These are phyloP conservation scores for Brachylomia viminalis DNA, from an alignment of 2,888 invertebrate genomes.

Conservation along the genomic window DNA sequence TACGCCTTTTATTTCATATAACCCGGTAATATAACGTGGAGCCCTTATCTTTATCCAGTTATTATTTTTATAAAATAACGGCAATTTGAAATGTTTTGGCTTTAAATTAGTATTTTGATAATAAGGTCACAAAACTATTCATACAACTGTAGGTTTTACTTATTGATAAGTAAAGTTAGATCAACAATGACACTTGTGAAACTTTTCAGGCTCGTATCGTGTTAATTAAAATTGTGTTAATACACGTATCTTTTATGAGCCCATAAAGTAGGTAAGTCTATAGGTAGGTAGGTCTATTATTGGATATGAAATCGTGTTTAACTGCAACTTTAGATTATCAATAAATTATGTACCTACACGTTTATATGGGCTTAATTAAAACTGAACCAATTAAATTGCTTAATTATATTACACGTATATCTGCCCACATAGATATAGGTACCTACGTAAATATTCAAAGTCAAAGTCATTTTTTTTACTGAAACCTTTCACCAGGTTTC, in stretches of 20 bases:
- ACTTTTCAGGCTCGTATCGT: background rate
- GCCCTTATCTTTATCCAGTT: no score
- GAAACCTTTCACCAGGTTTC: no score
- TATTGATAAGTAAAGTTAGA: background rate
- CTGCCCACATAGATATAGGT: background rate
- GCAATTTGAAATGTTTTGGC: background rate
- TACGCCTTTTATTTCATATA: no score
- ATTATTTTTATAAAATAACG: no score
- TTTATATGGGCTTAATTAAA: background rate
- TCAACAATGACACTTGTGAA: no score
- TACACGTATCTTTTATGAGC: background rate
- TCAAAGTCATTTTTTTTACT: background rate
- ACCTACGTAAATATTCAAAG: background rate
- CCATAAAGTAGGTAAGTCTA: background rate
- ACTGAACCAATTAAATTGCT: slow-evolving; percentile 17
- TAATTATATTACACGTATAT: slow-evolving; percentile 13
- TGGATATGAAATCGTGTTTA: slow-evolving; percentile 11
- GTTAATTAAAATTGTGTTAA: background rate
- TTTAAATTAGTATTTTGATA: background rate
- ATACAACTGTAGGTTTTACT: background rate
- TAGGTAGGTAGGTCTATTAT: slow-evolving; percentile 6
- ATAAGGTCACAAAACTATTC: background rate
- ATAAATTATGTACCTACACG: slow-evolving; percentile 8
- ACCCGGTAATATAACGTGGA: no score
- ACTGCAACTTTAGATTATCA: slow-evolving; percentile 8